Evolutionary conservation across 2,888 invertebrate species (phyloP).

Genomic region (Drosophila picticornis): DNA sequence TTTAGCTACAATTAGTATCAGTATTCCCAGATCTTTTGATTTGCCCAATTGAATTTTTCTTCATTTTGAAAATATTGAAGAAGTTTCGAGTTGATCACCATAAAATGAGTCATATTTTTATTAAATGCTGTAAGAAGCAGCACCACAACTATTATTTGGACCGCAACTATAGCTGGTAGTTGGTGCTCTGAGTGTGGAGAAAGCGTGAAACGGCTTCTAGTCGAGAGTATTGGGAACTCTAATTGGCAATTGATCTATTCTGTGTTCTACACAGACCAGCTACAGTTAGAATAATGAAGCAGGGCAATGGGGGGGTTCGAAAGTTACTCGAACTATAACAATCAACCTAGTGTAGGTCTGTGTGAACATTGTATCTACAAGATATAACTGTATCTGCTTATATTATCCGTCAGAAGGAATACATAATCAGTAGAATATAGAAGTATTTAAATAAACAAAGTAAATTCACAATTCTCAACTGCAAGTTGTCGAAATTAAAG

Average conservation of each 20-base stretch:
- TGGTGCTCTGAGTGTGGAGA: constrained; percentile 37
- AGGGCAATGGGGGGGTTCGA: too few relatives aligned
- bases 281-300: constrained; percentile 29
- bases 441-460: not conserved
- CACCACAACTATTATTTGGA: not conserved
- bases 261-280: not conserved
- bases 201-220: constrained; percentile 36
- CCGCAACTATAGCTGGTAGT: not conserved
- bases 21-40: not conserved
- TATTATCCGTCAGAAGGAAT: not conserved
- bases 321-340: not conserved
- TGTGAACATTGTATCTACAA: not conserved
- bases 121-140: not conserved
- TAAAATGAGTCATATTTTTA: not conserved
- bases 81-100: not conserved
- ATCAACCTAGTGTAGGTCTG: not conserved
- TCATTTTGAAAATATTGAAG: not conserved
- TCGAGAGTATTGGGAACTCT: not conserved
- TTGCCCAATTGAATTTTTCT: not conserved
- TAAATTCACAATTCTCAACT: not conserved
- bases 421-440: not conserved
- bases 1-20: too few relatives aligned
- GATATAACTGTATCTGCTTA: not conserved
- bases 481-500: not conserved
- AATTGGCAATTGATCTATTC: not conserved